Conservation (phyloP, 2,888 invertebrate species). For the Cordilura impudica region DNA sequence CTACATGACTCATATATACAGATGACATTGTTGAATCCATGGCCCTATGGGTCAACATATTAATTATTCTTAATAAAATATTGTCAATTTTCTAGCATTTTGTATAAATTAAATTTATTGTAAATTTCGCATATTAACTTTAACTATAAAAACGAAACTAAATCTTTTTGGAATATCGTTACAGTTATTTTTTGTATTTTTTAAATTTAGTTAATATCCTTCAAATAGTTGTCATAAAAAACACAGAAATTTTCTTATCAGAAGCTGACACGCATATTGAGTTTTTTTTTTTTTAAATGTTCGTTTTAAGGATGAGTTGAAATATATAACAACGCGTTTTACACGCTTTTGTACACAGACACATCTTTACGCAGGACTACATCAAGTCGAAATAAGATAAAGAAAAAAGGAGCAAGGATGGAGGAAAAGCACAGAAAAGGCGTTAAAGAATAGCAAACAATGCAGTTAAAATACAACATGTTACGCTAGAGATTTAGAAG, state of each 20-base stretch:
- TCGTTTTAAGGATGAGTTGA: constrained; percentile 37
- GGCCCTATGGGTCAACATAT: too few relatives aligned
- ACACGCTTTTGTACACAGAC: constrained; percentile 30
- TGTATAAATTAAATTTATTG: too few relatives aligned
- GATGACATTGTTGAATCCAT: too few relatives aligned
- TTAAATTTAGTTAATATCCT: constrained; percentile 52
- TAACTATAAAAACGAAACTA: too few relatives aligned
- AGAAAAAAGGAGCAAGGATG: neutral
- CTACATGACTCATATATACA: too few relatives aligned
- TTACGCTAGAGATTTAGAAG: constrained; percentile 36
- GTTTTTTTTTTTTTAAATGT: constrained; percentile 50
- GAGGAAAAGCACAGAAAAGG: constrained; percentile 9
- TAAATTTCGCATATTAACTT: too few relatives aligned
- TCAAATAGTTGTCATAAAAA: constrained; percentile 62
- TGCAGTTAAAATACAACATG: constrained; percentile 34
- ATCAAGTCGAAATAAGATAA: neutral
- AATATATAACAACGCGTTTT: constrained; percentile 56
- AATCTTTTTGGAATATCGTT: neutral
- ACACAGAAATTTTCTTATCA: constrained; percentile 62
- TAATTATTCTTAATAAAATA: too few relatives aligned
- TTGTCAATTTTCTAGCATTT: too few relatives aligned
- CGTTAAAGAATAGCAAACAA: constrained; percentile 34
- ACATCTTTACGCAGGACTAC: neutral
- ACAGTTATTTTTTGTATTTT: neutral
- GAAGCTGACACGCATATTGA: constrained; percentile 66